Base-by-base conservation (phyloP, 2,888 invertebrate genomes). In the Nezara viridula region DNA sequence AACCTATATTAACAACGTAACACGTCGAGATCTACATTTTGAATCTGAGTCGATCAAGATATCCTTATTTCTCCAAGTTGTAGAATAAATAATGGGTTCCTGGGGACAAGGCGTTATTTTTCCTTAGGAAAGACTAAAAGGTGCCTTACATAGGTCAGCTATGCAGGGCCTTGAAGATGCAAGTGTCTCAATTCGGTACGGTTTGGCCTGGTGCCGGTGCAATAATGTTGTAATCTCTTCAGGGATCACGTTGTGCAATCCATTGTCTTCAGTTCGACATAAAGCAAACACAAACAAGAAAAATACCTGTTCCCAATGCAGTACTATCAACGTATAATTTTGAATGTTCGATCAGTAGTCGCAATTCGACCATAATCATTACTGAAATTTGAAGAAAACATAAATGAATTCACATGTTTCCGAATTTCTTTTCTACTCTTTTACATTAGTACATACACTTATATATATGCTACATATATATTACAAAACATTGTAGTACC, bases 151-250 rank as follows among this genome's bases (percentile, higher is more conserved):
- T 21, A 73, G 66, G 32, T 37, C 32, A 73, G 32, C 16, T 37
- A 37, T 73, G 66, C 32, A 37, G 21, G 37, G 21, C 66, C 66
- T 73, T 73, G 66, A 37, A 73, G 66, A 73, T 73, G 32, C 66
- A 73, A 73, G 66, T 73, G 66, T 73, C 32, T 37, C 66, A 73
- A 73, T 73, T 73, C 4, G 37, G 66, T 73, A 73, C 19, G 37
- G 32, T 73, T 21, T 21, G 66, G 66, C 6, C 66, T 73, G 66
- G 66, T 37, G 32, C 37, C 66, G 9, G 66, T 73, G 66, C 66
- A 73, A 73, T 73, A 73, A 73, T 73, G 66, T 73, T 19, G 32
- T 73, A 73, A 73, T 73, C 16, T 73, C 66, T 21, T 73, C 66
- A 73, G 32, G 7, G 37, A 73, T 32, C 66, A 73, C 37, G 32